Conservation (phyloP, 2,113 vertebrate species). For the Herpailurus yagouaroundi region DNA sequence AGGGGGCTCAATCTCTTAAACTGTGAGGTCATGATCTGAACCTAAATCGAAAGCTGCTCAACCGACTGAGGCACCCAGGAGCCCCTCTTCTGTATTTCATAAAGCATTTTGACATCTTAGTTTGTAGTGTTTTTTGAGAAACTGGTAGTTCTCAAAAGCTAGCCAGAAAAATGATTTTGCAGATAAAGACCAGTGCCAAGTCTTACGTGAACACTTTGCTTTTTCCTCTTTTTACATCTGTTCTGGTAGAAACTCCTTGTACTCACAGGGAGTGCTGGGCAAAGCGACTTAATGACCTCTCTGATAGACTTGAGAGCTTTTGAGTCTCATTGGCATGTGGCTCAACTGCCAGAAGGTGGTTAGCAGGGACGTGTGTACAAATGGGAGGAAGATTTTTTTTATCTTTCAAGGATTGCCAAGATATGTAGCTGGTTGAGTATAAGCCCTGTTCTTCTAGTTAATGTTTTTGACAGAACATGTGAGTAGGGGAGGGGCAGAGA, state of each 20-base stretch:
- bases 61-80: background rate
- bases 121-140: background rate
- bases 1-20: background rate
- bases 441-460: background rate
- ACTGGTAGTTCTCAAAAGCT: background rate
- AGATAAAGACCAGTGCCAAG: background rate
- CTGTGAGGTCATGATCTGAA: background rate
- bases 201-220: background rate
- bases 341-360: background rate
- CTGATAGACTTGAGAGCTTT: conserved; percentile 3
- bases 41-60: background rate
- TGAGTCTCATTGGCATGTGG: background rate
- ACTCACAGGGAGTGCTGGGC: background rate
- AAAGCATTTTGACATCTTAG: background rate
- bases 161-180: background rate
- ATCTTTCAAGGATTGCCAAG: background rate
- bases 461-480: no score
- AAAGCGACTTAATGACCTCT: background rate
- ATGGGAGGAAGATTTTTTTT: background rate
- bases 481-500: no score
- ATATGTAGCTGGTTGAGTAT: background rate
- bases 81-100: background rate
- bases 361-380: background rate
- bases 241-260: background rate
- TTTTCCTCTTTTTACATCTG: background rate